Evolutionary conservation across 2,113 vertebrate species (phyloP).

Genomic region (Microtus pennsylvanicus): DNA sequence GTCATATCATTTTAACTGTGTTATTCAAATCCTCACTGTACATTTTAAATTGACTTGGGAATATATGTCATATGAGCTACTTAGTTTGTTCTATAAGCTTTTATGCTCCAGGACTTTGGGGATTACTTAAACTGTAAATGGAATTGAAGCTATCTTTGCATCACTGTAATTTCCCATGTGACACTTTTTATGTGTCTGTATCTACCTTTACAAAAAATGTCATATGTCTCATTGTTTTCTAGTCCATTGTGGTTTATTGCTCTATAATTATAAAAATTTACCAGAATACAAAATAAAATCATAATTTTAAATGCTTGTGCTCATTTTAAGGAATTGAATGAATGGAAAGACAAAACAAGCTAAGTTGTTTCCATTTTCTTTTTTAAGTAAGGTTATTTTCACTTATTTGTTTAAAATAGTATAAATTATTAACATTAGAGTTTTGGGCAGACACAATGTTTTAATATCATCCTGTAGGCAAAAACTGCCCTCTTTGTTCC

Average conservation of each 20-base stretch:
- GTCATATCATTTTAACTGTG: neutral
- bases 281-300: neutral
- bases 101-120: neutral
- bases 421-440: neutral
- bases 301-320: neutral
- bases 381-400: neutral
- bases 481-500: too few species aligned
- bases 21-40: neutral
- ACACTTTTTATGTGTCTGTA: neutral
- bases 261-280: neutral
- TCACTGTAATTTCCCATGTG: neutral
- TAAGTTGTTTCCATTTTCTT: neutral
- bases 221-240: neutral
- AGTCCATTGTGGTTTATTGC: neutral
- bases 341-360: neutral
- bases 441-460: neutral
- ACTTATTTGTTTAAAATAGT: neutral
- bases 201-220: neutral
- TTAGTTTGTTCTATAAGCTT: neutral
- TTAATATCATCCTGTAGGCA: neutral
- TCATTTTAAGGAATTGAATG: neutral
- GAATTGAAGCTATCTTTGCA: neutral
- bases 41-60: neutral
- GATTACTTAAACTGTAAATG: neutral
- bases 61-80: neutral